Evolutionary conservation across 2,888 invertebrate species (phyloP).

Genomic region (Tachina lurida): DNA sequence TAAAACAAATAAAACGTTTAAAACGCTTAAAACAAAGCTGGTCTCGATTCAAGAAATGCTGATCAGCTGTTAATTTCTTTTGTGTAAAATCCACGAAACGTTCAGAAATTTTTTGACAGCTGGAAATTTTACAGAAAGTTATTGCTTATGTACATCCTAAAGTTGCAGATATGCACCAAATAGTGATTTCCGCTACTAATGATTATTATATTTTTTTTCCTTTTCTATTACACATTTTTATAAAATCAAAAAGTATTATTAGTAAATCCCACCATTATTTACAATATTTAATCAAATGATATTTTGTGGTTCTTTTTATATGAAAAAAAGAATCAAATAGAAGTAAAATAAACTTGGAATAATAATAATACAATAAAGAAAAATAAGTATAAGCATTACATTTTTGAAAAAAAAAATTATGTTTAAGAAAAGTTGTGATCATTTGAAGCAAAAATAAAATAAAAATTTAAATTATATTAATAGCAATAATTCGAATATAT

Average conservation of each 20-base stretch:
- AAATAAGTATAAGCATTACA: background rate
- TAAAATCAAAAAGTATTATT: conserved; percentile 38
- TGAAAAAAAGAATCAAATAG: conserved; percentile 23
- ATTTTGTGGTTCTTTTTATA: conserved; percentile 65
- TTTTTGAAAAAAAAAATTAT: conserved; percentile 4
- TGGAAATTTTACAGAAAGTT: too few relatives aligned
- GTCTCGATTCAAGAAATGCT: too few relatives aligned
- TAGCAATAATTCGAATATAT: background rate
- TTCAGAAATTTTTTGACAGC: too few relatives aligned
- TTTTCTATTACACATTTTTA: background rate
- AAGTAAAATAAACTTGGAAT: background rate
- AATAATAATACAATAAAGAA: conserved; percentile 11
- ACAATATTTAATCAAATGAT: conserved; percentile 76
- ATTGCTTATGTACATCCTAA: too few relatives aligned
- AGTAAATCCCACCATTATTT: conserved; percentile 82
- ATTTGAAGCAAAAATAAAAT: conserved; percentile 75
- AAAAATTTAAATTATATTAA: background rate
- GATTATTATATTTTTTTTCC: background rate
- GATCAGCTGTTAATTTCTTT: too few relatives aligned
- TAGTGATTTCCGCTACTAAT: too few relatives aligned
- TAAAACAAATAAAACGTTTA: too few relatives aligned
- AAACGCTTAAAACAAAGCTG: too few relatives aligned
- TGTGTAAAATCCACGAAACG: too few relatives aligned
- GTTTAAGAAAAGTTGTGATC: conserved; percentile 78
- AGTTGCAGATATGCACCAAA: too few relatives aligned